A percentile compares a stretch with the other conserved stretches of the same genome.
Evolutionary conservation across 2,888 invertebrate genomes (phyloP).

Genomic region (Asteroscopus sphinx): DNA sequence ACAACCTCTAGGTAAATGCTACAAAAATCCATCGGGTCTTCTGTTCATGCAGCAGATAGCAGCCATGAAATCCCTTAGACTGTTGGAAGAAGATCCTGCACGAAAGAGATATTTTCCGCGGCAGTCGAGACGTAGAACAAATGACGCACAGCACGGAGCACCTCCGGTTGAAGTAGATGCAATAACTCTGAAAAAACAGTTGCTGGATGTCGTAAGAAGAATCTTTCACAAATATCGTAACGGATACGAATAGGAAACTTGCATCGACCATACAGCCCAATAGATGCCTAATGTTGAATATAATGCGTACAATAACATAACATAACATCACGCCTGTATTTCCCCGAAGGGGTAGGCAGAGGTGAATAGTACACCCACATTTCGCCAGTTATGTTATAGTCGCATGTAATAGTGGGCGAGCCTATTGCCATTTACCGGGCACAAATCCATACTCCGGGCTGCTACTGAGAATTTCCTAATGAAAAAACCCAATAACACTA

Average conservation of each 20-base stretch:
- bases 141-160: not conserved
- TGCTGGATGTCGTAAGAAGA: slow-evolving; percentile 28
- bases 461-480: too few relatives aligned
- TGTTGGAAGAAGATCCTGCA: slow-evolving; percentile 60
- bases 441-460: too few relatives aligned
- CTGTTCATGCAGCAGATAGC: slow-evolving; percentile 76
- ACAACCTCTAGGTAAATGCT: slow-evolving; percentile 71
- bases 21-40: slow-evolving; percentile 65
- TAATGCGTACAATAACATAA: too few relatives aligned
- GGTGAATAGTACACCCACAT: too few relatives aligned
- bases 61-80: slow-evolving; percentile 71
- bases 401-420: too few relatives aligned
- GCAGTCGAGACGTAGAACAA: slow-evolving; percentile 13
- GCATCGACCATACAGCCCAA: too few relatives aligned
- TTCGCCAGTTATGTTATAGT: too few relatives aligned
- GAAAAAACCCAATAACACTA: too few relatives aligned
- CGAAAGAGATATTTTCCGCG: not conserved
- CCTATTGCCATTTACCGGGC: too few relatives aligned
- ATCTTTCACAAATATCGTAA: slow-evolving; percentile 27
- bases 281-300: too few relatives aligned
- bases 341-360: too few relatives aligned
- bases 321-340: too few relatives aligned
- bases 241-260: not conserved
- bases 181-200: slow-evolving; percentile 14
- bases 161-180: not conserved